Evolutionary conservation across 1,140 invertebrate genomes (phyloP).

Genomic region (Rhagoletis pomonella): DNA sequence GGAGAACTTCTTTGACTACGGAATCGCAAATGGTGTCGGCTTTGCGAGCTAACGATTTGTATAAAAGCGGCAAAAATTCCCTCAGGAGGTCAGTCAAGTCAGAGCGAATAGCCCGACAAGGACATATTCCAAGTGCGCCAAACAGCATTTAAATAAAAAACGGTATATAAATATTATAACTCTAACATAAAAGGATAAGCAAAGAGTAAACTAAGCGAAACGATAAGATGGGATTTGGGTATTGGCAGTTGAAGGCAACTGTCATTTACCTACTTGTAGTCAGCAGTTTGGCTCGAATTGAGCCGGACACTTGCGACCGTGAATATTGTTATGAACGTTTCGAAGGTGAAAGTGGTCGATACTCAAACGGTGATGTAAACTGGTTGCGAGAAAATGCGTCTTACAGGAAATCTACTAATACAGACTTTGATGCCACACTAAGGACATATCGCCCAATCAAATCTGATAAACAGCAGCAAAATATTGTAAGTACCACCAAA

Average conservation of each 20-base stretch:
- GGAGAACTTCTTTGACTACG: background rate
- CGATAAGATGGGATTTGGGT: conserved; percentile 55
- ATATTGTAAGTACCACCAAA: too few relatives aligned
- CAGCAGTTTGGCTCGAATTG: background rate
- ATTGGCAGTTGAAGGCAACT: conserved; percentile 57
- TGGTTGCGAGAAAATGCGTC: background rate
- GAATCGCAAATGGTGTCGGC: background rate
- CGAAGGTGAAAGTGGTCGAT: background rate
- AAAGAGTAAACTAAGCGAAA: background rate
- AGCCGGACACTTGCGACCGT: conserved; percentile 10
- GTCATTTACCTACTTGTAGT: conserved; percentile 47
- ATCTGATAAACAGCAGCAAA: too few relatives aligned
- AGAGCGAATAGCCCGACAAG: conserved; percentile 33
- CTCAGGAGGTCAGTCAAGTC: conserved; percentile 40
- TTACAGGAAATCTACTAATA: background rate
- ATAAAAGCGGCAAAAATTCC: background rate
- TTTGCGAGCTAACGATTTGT: background rate
- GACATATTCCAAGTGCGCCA: background rate
- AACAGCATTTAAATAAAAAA: too few relatives aligned
- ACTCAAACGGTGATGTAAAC: background rate
- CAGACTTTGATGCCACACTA: background rate
- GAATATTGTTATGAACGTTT: conserved; percentile 41
- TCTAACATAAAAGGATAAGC: background rate
- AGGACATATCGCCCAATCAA: too few relatives aligned
- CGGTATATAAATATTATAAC: too few relatives aligned